These are phyloP conservation scores for Priocnemis perturbator DNA, from an alignment of 2,888 invertebrate species.

Conservation along the genomic window DNA sequence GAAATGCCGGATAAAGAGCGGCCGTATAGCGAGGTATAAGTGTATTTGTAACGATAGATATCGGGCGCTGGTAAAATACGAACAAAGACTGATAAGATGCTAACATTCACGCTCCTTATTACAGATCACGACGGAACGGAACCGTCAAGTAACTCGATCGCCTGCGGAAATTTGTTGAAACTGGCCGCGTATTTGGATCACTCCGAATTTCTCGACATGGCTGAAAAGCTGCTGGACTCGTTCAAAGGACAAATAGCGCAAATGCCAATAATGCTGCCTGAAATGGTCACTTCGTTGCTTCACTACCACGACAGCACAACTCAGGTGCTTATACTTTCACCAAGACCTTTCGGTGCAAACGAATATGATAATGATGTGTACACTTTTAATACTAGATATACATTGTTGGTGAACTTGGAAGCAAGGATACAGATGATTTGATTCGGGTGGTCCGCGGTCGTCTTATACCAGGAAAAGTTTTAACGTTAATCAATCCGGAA, in stretches of 20 bases:
- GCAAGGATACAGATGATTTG: constrained; percentile 82
- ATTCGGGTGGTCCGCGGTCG: constrained; percentile 81
- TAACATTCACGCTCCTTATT: constrained; percentile 18
- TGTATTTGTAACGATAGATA: too few relatives aligned
- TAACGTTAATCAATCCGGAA: constrained; percentile 81
- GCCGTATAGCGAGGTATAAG: too few relatives aligned
- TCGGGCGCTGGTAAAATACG: too few relatives aligned
- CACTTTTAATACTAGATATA: constrained; percentile 78
- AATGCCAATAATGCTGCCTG: constrained; percentile 84
- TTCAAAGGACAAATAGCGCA: constrained; percentile 80
- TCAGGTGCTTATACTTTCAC: constrained; percentile 78
- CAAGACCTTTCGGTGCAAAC: not conserved
- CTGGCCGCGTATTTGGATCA: constrained; percentile 84
- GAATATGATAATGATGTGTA: not conserved
- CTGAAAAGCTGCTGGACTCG: constrained; percentile 79
- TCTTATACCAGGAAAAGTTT: constrained; percentile 82
- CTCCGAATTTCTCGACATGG: constrained; percentile 76
- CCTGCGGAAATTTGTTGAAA: constrained; percentile 87
- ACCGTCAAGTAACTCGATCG: constrained; percentile 93
- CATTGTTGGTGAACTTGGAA: constrained; percentile 81
- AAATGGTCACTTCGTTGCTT: constrained; percentile 85
- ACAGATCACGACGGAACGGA: constrained; percentile 96
- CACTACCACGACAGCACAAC: constrained; percentile 83
- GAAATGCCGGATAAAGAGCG: too few relatives aligned
- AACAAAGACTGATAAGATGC: too few relatives aligned